Base-by-base conservation (phyloP, 1,140 invertebrate species). In the Drosophila subpulchrella region DNA sequence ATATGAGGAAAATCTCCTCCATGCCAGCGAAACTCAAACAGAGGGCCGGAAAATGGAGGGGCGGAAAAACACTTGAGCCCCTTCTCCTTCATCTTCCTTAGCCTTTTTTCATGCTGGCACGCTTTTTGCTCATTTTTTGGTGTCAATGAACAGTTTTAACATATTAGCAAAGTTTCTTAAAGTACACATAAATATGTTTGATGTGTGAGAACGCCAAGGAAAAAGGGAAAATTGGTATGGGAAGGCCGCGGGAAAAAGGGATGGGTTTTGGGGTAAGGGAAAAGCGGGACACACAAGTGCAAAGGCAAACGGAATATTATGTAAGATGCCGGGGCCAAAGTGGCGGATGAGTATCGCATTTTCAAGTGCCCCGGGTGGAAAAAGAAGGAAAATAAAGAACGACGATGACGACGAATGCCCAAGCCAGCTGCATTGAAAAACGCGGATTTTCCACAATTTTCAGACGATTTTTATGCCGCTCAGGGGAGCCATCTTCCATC, bases 111-210 rank as follows among this genome's bases (percentile, higher is more conserved):
- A 55, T 42, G 46, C 53, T 58, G 39, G 44, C 72, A 67, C 73
- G 48, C 65, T 63, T 88, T 88, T 83, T 86, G 82, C 79, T 86
- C 79, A 88, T 82, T 86, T 89, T 89, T 89, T 71, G 84, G 84
- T 89, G 84, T 89, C 84, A 89, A 89, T 89, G 84, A 89, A 89
- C 84, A 89, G 84, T 89, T 89, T 89, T 89, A 89, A 89, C 84
- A 89, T 89, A 89, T 89, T 89, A 89, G 84, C 77, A 89, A 89
- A 89, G 84, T 89, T 89, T 89, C 85, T 75, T 81, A 88, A 89
- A 89, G 85, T 89, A 89, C 85, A 88, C 75, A 78, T 75, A 89
- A 89, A 88, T 88, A 88, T 89, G 77, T 89, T 89, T 88, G 80
- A 89, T 88, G 84, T 84, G 82, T 47, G 70, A 17, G 27, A 46